Conservation (phyloP, 2,888 invertebrate species). For the Lydus trimaculatus region DNA sequence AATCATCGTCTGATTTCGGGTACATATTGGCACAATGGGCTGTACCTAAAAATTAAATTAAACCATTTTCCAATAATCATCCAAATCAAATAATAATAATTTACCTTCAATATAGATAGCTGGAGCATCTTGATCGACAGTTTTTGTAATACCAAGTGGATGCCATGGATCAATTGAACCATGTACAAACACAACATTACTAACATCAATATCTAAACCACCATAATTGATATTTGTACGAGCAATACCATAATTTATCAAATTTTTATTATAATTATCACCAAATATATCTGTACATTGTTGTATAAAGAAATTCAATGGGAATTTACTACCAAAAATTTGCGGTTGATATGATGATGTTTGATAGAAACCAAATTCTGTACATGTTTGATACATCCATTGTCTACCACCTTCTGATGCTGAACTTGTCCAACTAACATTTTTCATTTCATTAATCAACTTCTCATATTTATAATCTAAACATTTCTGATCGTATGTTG, state of each 20-base stretch:
- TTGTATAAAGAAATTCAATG: conserved; percentile 77
- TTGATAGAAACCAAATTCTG: conserved; percentile 96
- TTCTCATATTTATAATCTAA: conserved; percentile 83
- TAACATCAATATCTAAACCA: conserved; percentile 72
- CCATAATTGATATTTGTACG: conserved; percentile 85
- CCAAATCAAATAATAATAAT: background rate
- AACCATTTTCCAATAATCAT: background rate
- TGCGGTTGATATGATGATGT: conserved; percentile 74
- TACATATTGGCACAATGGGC: conserved; percentile 97
- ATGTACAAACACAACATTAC: conserved; percentile 84
- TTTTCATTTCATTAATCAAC: conserved; percentile 73
- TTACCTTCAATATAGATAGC: conserved; percentile 79
- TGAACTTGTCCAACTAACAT: conserved; percentile 70
- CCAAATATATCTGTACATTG: conserved; percentile 88
- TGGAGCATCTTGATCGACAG: conserved; percentile 66
- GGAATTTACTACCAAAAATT: conserved; percentile 78
- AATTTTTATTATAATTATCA: conserved; percentile 69
- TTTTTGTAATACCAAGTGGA: conserved; percentile 74
- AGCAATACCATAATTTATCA: conserved; percentile 68
- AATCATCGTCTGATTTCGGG: conserved; percentile 73
- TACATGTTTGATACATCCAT: conserved; percentile 96
- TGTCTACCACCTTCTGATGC: conserved; percentile 75
- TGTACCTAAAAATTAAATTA: conserved; percentile 72
- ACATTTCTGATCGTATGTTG: conserved; percentile 74
- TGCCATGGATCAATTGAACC: conserved; percentile 93